phyloP scores from a whole-genome alignment of 1,140 invertebrate species.

The Saccostrea echinata region DNA sequence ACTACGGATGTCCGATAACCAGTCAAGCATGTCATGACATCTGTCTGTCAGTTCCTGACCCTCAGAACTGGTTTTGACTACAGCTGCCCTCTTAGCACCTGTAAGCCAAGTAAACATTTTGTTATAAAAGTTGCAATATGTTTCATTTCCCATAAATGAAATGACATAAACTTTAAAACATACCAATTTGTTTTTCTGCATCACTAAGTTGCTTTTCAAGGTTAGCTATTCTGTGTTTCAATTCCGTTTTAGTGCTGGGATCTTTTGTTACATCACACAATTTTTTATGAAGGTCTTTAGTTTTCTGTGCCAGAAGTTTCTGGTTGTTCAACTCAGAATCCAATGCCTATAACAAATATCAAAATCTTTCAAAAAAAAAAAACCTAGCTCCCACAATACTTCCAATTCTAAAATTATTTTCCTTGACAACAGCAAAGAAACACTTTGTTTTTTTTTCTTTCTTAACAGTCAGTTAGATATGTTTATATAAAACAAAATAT shows the following conservation, averaged over 20 bases:
- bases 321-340: slow-evolving; percentile 93
- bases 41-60: slow-evolving; percentile 91
- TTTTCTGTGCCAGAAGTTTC: slow-evolving; percentile 87
- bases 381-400: not conserved
- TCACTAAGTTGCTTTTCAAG: slow-evolving; percentile 76
- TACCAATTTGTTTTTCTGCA: slow-evolving; percentile 75
- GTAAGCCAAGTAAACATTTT: not conserved
- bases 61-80: slow-evolving; percentile 89
- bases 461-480: no score
- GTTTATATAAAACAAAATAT: not conserved
- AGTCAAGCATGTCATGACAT: slow-evolving; percentile 91
- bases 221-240: slow-evolving; percentile 90
- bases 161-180: slow-evolving; percentile 21
- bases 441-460: no score
- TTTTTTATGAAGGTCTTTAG: slow-evolving; percentile 91
- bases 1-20: slow-evolving; percentile 88
- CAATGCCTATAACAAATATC: slow-evolving; percentile 83
- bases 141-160: not conserved
- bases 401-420: not conserved
- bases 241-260: slow-evolving; percentile 92
- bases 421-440: not conserved
- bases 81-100: slow-evolving; percentile 88
- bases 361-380: not conserved
- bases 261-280: slow-evolving; percentile 94
- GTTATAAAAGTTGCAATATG: not conserved